These are phyloP conservation scores for Sebastiscus tertius DNA, from an alignment of 2,797 vertebrate species.

Conservation along the genomic window DNA sequence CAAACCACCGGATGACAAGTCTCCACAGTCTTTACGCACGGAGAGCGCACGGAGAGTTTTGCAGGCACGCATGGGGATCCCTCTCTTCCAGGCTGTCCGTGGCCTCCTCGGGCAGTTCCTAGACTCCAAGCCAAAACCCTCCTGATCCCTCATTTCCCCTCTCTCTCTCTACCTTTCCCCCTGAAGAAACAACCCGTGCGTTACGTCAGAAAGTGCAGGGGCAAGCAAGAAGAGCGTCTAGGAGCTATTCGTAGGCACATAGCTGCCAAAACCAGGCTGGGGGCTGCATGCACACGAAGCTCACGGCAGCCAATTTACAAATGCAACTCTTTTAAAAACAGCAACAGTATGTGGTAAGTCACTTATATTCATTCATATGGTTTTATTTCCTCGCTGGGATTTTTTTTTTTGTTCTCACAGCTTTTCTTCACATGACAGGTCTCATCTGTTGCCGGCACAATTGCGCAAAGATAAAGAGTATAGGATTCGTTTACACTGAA, in stretches of 20 bases:
- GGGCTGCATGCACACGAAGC: slow-evolving; percentile 61
- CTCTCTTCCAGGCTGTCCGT: slow-evolving; percentile 54
- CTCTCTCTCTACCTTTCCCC: slow-evolving; percentile 73
- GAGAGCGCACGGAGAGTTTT: slow-evolving; percentile 59
- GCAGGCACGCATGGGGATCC: slow-evolving; percentile 51
- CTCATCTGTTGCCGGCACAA: slow-evolving; percentile 68
- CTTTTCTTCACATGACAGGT: slow-evolving; percentile 79
- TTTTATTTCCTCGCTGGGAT: slow-evolving; percentile 50
- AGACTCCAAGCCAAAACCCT: slow-evolving; percentile 58
- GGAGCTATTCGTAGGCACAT: slow-evolving; percentile 82
- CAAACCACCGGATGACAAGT: slow-evolving; percentile 47
- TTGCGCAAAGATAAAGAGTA: slow-evolving; percentile 70
- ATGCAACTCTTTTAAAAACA: slow-evolving; percentile 67
- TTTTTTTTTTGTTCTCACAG: slow-evolving; percentile 59
- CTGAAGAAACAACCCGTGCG: slow-evolving; percentile 76
- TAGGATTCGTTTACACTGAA: slow-evolving; percentile 46
- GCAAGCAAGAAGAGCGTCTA: slow-evolving; percentile 82
- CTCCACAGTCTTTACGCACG: slow-evolving; percentile 66
- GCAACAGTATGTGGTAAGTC: slow-evolving; percentile 82
- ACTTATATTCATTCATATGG: slow-evolving; percentile 64
- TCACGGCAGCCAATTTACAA: slow-evolving; percentile 77
- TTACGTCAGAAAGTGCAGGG: slow-evolving; percentile 87
- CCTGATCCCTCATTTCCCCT: slow-evolving; percentile 56
- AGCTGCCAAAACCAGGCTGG: slow-evolving; percentile 80
- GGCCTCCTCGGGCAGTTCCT: slow-evolving; percentile 67